Evolutionary conservation across 2,113 vertebrate species (phyloP), one percentile per base, ranked within the genome.

Genomic region (Aphelocoma coerulescens): DNA sequence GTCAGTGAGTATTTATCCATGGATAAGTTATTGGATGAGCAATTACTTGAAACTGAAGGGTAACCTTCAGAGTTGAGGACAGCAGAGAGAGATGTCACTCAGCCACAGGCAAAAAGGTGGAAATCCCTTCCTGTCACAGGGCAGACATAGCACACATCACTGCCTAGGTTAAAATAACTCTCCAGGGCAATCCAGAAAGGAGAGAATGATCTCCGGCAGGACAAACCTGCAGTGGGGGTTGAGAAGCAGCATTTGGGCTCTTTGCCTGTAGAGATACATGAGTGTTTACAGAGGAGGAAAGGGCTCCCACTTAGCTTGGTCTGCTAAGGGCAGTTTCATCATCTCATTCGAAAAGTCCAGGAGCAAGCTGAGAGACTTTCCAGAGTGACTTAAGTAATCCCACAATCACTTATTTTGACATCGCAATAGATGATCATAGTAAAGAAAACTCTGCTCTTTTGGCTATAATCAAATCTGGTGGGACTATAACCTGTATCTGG

Each of bases 201-300:
- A 61, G 11, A 57, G 18, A 54, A 77, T 16, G 4, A 51, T 32
- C 43, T 77, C 49, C 73, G n/a, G 39, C 22, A 76, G 84, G 26
- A 63, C 28, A 63, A 22, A 82, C 17, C 43, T 37, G 22, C 26
- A 37, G 10, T 22, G 35, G 19, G 21, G 18, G 5, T 33, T 69
- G 43, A 41, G 24, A 28, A 46, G 58, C 13, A 84, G 58, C 49
- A 65, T 58, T 14, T 20, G 22, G 30, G 23, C 35, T 30, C 18
- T 77, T 73, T 65, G 26, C 17, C 23, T 9, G 6, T 16, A 11
- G 4, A 9, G 16, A 37, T 6, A 28, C 0, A 0, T 4, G 8
- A 27, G 10, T 35, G 28, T 39, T 66, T 48, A 8, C 43, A 41
- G 73, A 32, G 28, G 9, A 9, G 30, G 13, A 35, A 39, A 73